Evolutionary conservation across 1,140 invertebrate genomes (phyloP), one percentile per base, ranked within the genome.

Genomic region (Lordiphosa mommai): DNA sequence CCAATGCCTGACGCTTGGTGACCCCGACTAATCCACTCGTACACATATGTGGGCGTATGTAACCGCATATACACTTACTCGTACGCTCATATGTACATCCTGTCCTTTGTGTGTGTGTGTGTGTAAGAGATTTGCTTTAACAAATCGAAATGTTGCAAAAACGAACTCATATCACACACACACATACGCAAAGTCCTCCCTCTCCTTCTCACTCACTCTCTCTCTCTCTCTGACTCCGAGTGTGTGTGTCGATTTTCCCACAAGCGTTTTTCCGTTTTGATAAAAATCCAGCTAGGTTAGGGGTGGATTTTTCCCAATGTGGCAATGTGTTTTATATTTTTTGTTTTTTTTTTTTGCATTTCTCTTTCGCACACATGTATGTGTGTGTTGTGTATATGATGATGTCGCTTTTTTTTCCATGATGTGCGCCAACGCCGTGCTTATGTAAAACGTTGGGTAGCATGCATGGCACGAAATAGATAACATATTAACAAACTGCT

Each of bases 121-220:
- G 49, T 20, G 13, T 48, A 47, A 50, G 53, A 48, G 69, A 58
- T 69, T 59, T 74, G 53, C 48, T 71, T 56, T 67, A 72, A 84
- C 77, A 84, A 82, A 82, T 82, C 77, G 77, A 84, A 82, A 82
- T 82, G 77, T 82, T 82, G 77, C 77, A 82, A 82, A 82, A 84
- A 84, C 65, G 71, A 61, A 50, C 76, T 85, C 77, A 82, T 61
- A 84, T 77, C 68, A 61, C 61, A 46, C 29, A 60, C 47, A 55
- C 48, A 57, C 60, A 58, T 36, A 58, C 52, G 14, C 72, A 82
- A 64, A 60, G 46, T 76, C 79, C 48, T 53, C 48, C 50, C 34
- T 70, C 56, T 48, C 50, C 49, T 10, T 32, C 40, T 46, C 20
- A 44, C 29, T 51, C 48, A 52, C 30, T 34, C 36, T 47, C 30